A percentile compares a stretch with the other conserved stretches of the same genome.
phyloP scores from a whole-genome alignment of 2,113 vertebrate genomes.

The Gymnocephalus cernua region DNA sequence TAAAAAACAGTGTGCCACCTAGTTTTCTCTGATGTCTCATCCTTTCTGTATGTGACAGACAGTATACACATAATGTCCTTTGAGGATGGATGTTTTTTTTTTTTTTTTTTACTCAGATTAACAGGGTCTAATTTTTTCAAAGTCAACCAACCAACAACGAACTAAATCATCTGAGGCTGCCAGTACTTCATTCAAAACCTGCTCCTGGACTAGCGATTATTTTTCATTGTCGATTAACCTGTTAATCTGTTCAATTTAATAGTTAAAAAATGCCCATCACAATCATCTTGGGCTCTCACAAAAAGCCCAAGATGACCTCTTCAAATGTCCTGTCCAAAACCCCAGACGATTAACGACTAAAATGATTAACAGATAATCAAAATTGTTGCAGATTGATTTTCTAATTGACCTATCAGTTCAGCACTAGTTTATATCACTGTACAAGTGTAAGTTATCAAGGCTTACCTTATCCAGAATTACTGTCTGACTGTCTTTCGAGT shows the following conservation, averaged over 20 bases:
- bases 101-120: background rate
- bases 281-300: background rate
- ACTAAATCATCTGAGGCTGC: background rate
- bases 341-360: background rate
- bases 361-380: background rate
- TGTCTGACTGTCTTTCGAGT: slow-evolving; percentile 1
- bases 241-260: background rate
- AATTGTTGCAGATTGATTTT: background rate
- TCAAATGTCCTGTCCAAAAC: background rate
- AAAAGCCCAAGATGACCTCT: background rate
- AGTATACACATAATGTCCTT: background rate
- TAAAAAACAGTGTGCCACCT: background rate
- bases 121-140: background rate
- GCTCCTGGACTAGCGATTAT: background rate
- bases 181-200: background rate
- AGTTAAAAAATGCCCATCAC: background rate
- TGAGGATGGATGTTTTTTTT: background rate
- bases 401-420: background rate
- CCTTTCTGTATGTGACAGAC: background rate
- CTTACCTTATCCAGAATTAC: slow-evolving; percentile 68
- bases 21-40: slow-evolving; percentile 5
- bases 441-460: background rate
- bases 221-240: background rate
- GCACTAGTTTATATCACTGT: background rate
- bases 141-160: background rate